Evolutionary conservation across 2,888 invertebrate species (phyloP).

Genomic region (Ptycholaimellus sp.): DNA sequence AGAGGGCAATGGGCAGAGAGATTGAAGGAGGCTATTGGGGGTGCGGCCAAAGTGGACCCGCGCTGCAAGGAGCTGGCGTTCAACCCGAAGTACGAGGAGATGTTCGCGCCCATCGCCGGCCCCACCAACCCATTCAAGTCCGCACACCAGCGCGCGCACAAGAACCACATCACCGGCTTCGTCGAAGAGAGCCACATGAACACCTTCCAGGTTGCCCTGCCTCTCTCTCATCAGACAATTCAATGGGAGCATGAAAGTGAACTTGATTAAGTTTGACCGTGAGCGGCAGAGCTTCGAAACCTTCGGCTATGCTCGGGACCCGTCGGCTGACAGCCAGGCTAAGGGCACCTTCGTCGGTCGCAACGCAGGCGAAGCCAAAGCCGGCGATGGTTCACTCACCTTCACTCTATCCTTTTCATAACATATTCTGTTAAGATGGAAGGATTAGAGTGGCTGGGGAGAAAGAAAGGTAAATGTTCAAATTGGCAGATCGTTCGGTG

Average conservation of each 20-base stretch:
- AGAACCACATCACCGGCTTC: conserved; percentile 75
- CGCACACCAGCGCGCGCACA: conserved; percentile 55
- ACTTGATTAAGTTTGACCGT: conserved; percentile 18
- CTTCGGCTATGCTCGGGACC: conserved; percentile 63
- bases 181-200: conserved; percentile 83
- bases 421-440: too few relatives aligned
- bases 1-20: too few relatives aligned
- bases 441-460: not conserved
- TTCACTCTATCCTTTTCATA: not conserved
- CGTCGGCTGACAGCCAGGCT: conserved; percentile 44
- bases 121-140: conserved; percentile 80
- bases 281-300: conserved; percentile 21
- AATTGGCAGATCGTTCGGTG: conserved; percentile 32
- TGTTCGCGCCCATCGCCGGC: conserved; percentile 70
- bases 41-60: conserved; percentile 49
- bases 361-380: not conserved
- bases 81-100: conserved; percentile 79
- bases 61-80: conserved; percentile 54
- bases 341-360: conserved; percentile 13
- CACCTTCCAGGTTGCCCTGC: conserved; percentile 43
- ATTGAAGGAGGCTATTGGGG: conserved; percentile 44
- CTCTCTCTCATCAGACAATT: too few relatives aligned
- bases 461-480: conserved; percentile 3
- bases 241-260: too few relatives aligned
- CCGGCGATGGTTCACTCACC: not conserved